Evolutionary conservation across 2,888 invertebrate species (phyloP).

Genomic region (Nasonia oneida): DNA sequence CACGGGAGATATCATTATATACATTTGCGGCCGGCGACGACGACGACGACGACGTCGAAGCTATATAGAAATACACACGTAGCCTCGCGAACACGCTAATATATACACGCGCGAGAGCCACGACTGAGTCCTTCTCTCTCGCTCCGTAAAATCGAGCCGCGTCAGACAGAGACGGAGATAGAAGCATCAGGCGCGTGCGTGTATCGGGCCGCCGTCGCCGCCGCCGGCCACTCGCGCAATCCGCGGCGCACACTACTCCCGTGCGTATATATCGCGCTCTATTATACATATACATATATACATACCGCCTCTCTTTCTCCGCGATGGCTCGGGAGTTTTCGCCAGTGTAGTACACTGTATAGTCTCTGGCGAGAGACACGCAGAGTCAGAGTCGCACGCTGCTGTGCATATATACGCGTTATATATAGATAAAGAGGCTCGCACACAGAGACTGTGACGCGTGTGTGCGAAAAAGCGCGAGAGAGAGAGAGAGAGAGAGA

Average conservation of each 20-base stretch:
- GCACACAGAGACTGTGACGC: background rate
- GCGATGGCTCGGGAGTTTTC: no score
- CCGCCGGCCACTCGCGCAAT: background rate
- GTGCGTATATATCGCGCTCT: background rate
- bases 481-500: background rate
- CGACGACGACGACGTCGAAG: no score
- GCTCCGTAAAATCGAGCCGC: background rate
- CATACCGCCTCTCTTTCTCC: background rate
- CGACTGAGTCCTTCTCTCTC: background rate
- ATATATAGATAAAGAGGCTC: background rate
- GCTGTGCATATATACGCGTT: background rate
- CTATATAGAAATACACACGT: no score
- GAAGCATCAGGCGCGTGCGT: background rate
- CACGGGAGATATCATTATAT: background rate
- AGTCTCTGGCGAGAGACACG: no score
- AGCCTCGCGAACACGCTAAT: slow-evolving; percentile 9
- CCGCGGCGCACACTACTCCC: background rate
- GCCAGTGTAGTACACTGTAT: no score
- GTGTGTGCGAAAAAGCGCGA: background rate
- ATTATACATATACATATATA: background rate
- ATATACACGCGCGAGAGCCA: background rate
- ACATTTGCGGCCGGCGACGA: no score
- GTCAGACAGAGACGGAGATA: background rate
- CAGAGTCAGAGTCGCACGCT: no score
- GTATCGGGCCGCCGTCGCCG: background rate